phyloP scores from a whole-genome alignment of 2,797 vertebrate species.

The Aselliscus stoliczkanus region DNA sequence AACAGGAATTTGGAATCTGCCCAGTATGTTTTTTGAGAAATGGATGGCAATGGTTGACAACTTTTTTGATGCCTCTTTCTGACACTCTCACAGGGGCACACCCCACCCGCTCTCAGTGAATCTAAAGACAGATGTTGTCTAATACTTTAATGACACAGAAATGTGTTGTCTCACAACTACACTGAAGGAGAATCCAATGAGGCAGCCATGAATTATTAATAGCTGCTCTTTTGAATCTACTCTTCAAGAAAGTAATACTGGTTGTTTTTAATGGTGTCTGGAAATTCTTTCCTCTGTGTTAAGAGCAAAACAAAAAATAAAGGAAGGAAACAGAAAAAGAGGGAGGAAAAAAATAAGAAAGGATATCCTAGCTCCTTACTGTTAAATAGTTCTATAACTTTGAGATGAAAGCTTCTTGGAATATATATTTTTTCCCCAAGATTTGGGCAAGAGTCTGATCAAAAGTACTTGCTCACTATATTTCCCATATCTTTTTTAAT shows the following conservation, averaged over 20 bases:
- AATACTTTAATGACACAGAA: neutral
- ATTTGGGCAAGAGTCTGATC: neutral
- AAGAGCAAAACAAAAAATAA: neutral
- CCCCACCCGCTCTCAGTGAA: neutral
- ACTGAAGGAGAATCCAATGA: conserved; percentile 13
- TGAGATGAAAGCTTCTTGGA: neutral
- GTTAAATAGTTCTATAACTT: neutral
- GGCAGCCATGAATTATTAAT: conserved; percentile 29
- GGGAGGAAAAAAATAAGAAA: neutral
- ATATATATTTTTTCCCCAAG: neutral
- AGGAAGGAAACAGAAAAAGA: neutral
- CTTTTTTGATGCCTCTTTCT: neutral
- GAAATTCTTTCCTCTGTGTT: neutral
- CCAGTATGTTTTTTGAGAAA: conserved; percentile 27
- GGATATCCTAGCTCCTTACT: neutral
- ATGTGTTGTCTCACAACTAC: neutral
- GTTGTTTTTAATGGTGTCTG: neutral
- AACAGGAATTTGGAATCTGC: conserved; percentile 40
- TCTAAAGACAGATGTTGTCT: neutral
- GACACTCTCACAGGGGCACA: neutral
- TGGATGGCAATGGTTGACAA: neutral
- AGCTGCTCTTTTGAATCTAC: neutral
- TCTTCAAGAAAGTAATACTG: neutral
- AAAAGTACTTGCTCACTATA: neutral
- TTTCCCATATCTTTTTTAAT: neutral